Evolutionary conservation across 2,888 invertebrate genomes (phyloP).

Genomic region (Scaptomyza reducta): DNA sequence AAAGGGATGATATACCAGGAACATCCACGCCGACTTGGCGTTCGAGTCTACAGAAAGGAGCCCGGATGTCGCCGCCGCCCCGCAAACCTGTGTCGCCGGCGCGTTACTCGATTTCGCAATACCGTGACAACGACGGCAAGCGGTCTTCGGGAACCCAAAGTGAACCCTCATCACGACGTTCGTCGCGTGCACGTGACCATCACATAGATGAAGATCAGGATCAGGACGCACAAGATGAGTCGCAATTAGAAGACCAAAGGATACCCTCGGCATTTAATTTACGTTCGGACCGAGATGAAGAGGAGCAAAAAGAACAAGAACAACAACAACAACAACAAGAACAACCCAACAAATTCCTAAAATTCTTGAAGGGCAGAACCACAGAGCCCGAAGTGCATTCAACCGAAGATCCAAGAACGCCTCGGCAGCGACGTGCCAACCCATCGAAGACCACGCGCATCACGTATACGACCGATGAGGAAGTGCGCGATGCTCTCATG

Average conservation of each 20-base stretch:
- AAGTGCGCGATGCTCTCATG: slow-evolving; percentile 68
- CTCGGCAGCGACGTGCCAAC: too few species aligned
- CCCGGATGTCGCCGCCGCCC: not conserved
- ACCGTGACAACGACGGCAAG: not conserved
- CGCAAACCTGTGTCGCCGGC: slow-evolving; percentile 16
- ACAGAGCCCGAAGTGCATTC: not conserved
- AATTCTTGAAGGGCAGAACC: not conserved
- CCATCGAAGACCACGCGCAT: slow-evolving; percentile 23
- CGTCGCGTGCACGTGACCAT: not conserved
- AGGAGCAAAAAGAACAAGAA: not conserved
- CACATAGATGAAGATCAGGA: too few species aligned
- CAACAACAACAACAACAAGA: not conserved
- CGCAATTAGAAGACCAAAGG: not conserved
- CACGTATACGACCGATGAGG: slow-evolving; percentile 65
- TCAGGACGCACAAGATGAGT: not conserved
- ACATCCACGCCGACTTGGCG: not conserved
- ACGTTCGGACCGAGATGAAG: too few species aligned
- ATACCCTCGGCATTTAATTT: not conserved
- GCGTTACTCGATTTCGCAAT: slow-evolving; percentile 5
- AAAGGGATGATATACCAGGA: slow-evolving; percentile 3
- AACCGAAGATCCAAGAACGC: not conserved
- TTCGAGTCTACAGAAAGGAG: not conserved
- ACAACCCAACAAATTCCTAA: not conserved
- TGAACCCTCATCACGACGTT: not conserved
- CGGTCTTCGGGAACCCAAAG: not conserved